Evolutionary conservation across 2,797 vertebrate species (phyloP).

Genomic region (Phylloscopus collybita): DNA sequence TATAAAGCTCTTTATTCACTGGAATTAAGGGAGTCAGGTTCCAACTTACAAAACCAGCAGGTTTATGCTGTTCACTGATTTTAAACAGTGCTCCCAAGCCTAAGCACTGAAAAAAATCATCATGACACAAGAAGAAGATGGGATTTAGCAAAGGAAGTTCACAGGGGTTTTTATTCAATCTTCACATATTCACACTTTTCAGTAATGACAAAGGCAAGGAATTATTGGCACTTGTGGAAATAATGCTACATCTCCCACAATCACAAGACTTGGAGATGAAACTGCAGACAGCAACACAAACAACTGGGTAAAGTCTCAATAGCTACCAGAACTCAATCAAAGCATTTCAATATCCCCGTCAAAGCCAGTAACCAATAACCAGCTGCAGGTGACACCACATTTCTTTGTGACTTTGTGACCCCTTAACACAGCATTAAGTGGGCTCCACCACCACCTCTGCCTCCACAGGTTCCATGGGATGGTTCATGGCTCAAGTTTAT

Average conservation of each 20-base stretch:
- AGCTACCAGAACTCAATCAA: neutral
- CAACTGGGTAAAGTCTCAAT: neutral
- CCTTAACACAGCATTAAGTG: fast-evolving
- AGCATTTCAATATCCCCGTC: neutral
- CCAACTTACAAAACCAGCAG: neutral
- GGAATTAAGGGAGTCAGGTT: neutral
- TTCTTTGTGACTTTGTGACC: neutral
- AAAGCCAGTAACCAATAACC: neutral
- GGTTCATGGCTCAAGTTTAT: neutral
- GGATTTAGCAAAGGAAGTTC: neutral
- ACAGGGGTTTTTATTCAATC: neutral
- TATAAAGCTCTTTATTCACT: neutral
- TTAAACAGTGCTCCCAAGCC: neutral
- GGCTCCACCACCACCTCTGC: neutral
- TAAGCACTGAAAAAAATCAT: neutral
- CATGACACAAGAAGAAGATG: neutral
- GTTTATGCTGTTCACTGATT: neutral
- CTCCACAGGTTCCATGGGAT: fast-evolving
- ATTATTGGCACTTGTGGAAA: neutral
- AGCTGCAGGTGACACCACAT: neutral
- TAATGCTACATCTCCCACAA: neutral
- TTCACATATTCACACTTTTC: neutral
- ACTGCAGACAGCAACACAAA: neutral
- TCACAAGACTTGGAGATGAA: neutral
- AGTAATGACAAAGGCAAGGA: neutral